Evolutionary conservation across 2,888 invertebrate species (phyloP), one percentile per base, ranked within the genome.

Genomic region (Lepidochitona cinerea): DNA sequence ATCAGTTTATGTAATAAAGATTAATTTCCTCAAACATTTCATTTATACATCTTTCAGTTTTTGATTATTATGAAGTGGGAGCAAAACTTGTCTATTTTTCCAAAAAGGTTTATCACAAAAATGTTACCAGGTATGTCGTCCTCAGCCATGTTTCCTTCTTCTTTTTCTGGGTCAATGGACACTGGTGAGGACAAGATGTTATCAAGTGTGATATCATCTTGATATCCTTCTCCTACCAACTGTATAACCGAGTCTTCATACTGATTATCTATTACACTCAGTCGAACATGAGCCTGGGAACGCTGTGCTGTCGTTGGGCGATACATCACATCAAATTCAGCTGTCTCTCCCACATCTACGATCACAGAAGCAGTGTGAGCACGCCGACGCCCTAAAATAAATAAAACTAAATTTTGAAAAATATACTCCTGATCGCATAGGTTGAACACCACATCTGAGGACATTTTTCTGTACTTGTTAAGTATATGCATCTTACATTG

Each of bases 191-290:
- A 83, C 71, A 83, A 85, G 91, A 93, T 88, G 79, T 90, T 89
- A 66, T 92, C 91, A 9, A 93, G 77, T 1, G 92, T 90, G 53
- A 93, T 87, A 70, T 91, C 90, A 82, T 92, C 92, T 59, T 85
- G 82, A 78, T 92, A 93, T 32, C 92, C 91, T 77, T 92, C 91
- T 0, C 91, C 92, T 1, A 89, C 88, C 75, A 90, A 79, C 81
- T 90, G 87, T n/a, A 93, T 85, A 37, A 88, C 89, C n/a, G 91
- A 87, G 74, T 92, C 91, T 79, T 93, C 93, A 81, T 92, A 93
- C 64, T 93, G 93, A 89, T 93, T 93, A 81, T 93, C 92, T 14
- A 91, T 86, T 3, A 92, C 91, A 49, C 91, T 89, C 33, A 93
- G 78, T 37, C 91, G 91, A 53, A 93, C 81, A 66, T 87, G 85